Percentiles rank a stretch among this genome's conserved stretches.
These are phyloP conservation scores for Pristionchus japonicus DNA, from an alignment of 2,888 invertebrate species.

Conservation along the genomic window DNA sequence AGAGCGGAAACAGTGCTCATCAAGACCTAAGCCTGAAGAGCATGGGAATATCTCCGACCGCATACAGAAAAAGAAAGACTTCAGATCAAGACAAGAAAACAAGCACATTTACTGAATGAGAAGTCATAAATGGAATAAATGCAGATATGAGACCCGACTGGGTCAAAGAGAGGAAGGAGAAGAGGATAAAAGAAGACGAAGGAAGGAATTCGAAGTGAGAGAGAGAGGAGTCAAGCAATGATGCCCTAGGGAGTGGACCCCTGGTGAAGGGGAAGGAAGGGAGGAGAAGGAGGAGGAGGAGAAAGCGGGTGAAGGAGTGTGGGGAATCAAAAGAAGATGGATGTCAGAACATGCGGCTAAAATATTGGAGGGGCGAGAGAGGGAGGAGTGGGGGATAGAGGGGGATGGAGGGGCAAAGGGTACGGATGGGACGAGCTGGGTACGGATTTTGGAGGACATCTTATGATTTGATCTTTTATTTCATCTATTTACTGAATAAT, in stretches of 20 bases:
- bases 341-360: conserved; percentile 28
- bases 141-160: not conserved
- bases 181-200: not conserved
- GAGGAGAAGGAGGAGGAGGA: not conserved
- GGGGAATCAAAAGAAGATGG: conserved; percentile 39
- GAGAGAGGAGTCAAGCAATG: conserved; percentile 40
- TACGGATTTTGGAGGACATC: not conserved
- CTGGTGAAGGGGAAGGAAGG: not conserved
- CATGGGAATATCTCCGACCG: no score
- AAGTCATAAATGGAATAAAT: not conserved
- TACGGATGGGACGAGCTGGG: not conserved
- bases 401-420: not conserved
- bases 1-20: not conserved
- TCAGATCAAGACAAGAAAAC: not conserved
- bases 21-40: no score
- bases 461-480: not conserved
- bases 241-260: conserved; percentile 35
- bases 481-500: no score
- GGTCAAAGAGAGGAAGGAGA: not conserved
- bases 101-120: not conserved
- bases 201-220: conserved; percentile 31
- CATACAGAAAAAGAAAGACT: no score
- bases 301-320: not conserved
- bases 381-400: conserved; percentile 5
- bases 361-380: conserved; percentile 22